Evolutionary conservation across 2,797 vertebrate genomes (phyloP).

Genomic region (Helarctos malayanus): DNA sequence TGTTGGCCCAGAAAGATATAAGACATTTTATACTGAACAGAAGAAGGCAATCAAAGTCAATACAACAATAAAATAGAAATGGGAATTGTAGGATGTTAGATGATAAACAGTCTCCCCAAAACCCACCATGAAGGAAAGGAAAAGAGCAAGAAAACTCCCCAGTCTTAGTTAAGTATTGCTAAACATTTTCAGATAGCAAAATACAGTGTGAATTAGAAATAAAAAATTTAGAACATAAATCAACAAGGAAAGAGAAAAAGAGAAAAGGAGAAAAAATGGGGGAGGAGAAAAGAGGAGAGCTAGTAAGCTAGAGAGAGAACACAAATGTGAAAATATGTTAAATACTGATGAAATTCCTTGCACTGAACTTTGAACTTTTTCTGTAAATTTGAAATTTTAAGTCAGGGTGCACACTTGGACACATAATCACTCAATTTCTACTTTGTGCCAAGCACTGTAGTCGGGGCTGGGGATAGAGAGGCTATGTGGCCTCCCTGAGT

Average conservation of each 20-base stretch:
- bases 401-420: neutral
- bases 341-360: neutral
- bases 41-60: conserved; percentile 41
- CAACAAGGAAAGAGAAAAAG: neutral
- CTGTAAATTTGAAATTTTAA: neutral
- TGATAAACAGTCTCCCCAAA: neutral
- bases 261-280: neutral
- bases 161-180: neutral
- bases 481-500: neutral
- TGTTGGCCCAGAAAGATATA: neutral
- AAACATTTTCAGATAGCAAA: neutral
- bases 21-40: conserved; percentile 14
- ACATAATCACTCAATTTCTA: neutral
- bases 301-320: neutral
- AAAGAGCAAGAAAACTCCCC: neutral
- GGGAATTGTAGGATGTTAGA: neutral
- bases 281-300: too few relatives aligned
- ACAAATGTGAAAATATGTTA: neutral
- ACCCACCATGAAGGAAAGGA: neutral
- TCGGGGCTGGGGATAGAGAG: neutral
- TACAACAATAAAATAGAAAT: neutral
- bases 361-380: neutral
- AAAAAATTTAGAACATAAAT: conserved; percentile 16
- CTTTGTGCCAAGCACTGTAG: neutral
- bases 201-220: neutral